phyloP scores from a whole-genome alignment of 2,797 vertebrate genomes.

The Sebastes hubbsi region DNA sequence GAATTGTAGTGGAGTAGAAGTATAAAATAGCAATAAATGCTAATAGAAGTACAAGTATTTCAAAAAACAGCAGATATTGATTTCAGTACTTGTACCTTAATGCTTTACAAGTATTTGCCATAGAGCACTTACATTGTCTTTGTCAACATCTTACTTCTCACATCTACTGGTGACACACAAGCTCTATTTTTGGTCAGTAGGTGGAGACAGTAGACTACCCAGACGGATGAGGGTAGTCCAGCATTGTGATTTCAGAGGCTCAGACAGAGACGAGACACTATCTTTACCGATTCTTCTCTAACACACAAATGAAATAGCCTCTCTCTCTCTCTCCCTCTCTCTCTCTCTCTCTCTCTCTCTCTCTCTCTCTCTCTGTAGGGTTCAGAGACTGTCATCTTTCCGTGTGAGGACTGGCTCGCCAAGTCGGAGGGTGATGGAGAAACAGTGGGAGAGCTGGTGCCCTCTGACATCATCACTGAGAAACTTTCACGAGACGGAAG shows the following conservation, averaged over 20 bases:
- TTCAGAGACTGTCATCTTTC: constrained; percentile 93
- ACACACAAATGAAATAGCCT: background rate
- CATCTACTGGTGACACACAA: background rate
- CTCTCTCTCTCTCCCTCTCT: background rate
- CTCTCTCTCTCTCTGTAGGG: constrained; percentile 79
- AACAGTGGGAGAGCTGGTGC: constrained; percentile 92
- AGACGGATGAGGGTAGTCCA: background rate
- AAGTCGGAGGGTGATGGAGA: constrained; percentile 95
- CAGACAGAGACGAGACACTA: background rate
- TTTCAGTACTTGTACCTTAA: background rate
- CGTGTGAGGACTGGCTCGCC: constrained; percentile 94
- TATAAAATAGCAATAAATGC: background rate
- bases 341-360: background rate
- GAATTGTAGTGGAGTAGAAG: background rate
- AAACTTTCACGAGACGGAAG: constrained; percentile 92
- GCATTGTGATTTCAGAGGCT: background rate
- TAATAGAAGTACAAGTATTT: background rate
- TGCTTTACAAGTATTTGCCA: background rate
- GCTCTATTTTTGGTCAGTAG: constrained; percentile 55
- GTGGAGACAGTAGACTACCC: too few species aligned
- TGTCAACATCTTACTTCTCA: background rate
- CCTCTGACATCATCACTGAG: constrained; percentile 94
- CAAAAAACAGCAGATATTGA: background rate
- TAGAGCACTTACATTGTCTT: background rate
- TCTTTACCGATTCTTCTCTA: background rate